Evolutionary conservation across 2,888 invertebrate genomes (phyloP).

Genomic region (Tillus elongatus): DNA sequence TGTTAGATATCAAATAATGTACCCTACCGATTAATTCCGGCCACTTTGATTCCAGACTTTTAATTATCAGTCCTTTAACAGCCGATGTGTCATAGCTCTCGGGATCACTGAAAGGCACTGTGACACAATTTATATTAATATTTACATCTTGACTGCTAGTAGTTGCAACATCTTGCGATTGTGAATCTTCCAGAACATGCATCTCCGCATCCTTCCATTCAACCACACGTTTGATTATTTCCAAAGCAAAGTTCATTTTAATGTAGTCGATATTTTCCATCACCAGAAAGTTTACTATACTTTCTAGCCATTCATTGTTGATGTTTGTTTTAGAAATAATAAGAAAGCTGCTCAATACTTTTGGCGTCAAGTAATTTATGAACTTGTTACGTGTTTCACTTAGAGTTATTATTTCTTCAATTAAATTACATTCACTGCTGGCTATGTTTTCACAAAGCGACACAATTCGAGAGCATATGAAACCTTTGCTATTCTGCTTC

Average conservation of each 20-base stretch:
- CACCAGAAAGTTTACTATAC: slow-evolving; percentile 63
- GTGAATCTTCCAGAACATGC: slow-evolving; percentile 67
- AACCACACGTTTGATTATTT: slow-evolving; percentile 76
- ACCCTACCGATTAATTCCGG: slow-evolving; percentile 67
- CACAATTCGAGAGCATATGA: slow-evolving; percentile 72
- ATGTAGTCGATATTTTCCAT: slow-evolving; percentile 56
- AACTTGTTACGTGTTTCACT: slow-evolving; percentile 71
- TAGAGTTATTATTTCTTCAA: slow-evolving; percentile 74
- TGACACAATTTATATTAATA: slow-evolving; percentile 44
- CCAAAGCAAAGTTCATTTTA: slow-evolving; percentile 75
- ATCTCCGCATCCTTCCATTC: slow-evolving; percentile 80
- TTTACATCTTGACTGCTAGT: slow-evolving; percentile 26
- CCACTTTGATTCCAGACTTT: slow-evolving; percentile 79
- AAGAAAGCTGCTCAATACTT: slow-evolving; percentile 73
- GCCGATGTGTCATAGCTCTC: slow-evolving; percentile 79
- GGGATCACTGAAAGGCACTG: slow-evolving; percentile 61
- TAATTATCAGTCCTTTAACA: slow-evolving; percentile 77
- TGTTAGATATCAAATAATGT: slow-evolving; percentile 49
- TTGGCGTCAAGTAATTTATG: slow-evolving; percentile 69
- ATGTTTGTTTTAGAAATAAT: slow-evolving; percentile 75
- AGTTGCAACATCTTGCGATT: slow-evolving; percentile 33
- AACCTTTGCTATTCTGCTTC: slow-evolving; percentile 73
- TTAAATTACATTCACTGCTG: slow-evolving; percentile 71
- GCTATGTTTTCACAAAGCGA: slow-evolving; percentile 72
- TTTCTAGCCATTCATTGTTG: slow-evolving; percentile 71